phyloP scores from a whole-genome alignment of 2,113 vertebrate species.

The Petaurus breviceps region DNA sequence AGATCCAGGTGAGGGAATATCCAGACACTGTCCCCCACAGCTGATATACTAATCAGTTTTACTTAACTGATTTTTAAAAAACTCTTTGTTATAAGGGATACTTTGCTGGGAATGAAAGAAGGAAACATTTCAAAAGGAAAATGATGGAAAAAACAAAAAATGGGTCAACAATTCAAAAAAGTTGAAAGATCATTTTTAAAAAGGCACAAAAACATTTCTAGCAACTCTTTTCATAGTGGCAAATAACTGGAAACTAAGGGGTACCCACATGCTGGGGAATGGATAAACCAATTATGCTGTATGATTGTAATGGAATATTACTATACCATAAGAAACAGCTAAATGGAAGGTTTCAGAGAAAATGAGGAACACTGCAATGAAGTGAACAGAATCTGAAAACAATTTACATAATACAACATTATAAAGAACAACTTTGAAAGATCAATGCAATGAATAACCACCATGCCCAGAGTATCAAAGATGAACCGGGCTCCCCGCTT shows the following conservation, averaged over 20 bases:
- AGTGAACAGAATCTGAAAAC: not conserved
- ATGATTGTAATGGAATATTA: not conserved
- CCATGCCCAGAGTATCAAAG: not conserved
- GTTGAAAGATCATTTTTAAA: not conserved
- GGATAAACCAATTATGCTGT: not conserved
- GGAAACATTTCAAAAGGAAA: not conserved
- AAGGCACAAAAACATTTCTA: not conserved
- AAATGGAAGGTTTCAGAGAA: not conserved
- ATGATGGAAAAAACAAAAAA: not conserved
- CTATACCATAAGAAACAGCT: not conserved
- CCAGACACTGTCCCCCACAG: not conserved
- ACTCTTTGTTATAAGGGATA: not conserved
- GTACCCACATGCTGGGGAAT: not conserved
- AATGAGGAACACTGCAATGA: not conserved
- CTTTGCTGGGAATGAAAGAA: not conserved
- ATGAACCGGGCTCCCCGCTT: not conserved
- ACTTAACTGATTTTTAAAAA: not conserved
- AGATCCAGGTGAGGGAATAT: not conserved
- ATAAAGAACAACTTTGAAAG: not conserved
- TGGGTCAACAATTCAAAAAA: not conserved
- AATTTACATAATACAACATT: not conserved
- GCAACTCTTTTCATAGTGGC: not conserved
- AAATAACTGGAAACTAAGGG: not conserved
- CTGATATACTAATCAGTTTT: not conserved
- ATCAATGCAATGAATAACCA: not conserved